A percentile compares a stretch with the other conserved stretches of the same genome.
Evolutionary conservation across 2,888 invertebrate genomes (phyloP).

Genomic region (Hedya salicella): DNA sequence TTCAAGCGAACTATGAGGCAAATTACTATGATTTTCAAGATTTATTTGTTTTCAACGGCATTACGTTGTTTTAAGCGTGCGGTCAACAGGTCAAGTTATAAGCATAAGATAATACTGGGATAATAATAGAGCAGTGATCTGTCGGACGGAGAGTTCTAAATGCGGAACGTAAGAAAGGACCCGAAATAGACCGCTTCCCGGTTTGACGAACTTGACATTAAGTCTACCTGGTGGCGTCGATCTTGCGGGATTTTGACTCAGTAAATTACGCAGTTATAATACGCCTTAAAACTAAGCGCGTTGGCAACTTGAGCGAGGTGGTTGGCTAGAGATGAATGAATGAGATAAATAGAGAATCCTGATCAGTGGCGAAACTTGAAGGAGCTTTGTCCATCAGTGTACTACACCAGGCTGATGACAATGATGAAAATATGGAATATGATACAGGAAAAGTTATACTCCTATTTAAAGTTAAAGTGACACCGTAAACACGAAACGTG

Average conservation of each 20-base stretch:
- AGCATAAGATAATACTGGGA: slow-evolving; percentile 17
- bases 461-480: not conserved
- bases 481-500: not conserved
- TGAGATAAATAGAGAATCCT: too few relatives aligned
- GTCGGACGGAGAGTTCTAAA: not conserved
- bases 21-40: too few relatives aligned
- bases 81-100: slow-evolving; percentile 4
- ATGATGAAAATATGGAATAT: too few relatives aligned
- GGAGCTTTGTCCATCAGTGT: too few relatives aligned
- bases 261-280: not conserved
- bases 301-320: too few relatives aligned
- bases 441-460: too few relatives aligned
- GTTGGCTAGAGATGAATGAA: too few relatives aligned
- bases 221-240: slow-evolving; percentile 1
- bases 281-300: too few relatives aligned
- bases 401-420: too few relatives aligned
- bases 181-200: slow-evolving; percentile 58
- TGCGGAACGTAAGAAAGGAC: slow-evolving; percentile 43
- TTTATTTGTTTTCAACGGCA: not conserved
- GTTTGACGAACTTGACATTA: slow-evolving; percentile 60
- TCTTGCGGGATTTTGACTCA: not conserved
- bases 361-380: too few relatives aligned
- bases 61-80: not conserved
- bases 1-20: too few relatives aligned
- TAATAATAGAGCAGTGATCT: slow-evolving; percentile 20